Base-by-base conservation (phyloP, 2,797 vertebrate genomes). In the Pipistrellus kuhlii region DNA sequence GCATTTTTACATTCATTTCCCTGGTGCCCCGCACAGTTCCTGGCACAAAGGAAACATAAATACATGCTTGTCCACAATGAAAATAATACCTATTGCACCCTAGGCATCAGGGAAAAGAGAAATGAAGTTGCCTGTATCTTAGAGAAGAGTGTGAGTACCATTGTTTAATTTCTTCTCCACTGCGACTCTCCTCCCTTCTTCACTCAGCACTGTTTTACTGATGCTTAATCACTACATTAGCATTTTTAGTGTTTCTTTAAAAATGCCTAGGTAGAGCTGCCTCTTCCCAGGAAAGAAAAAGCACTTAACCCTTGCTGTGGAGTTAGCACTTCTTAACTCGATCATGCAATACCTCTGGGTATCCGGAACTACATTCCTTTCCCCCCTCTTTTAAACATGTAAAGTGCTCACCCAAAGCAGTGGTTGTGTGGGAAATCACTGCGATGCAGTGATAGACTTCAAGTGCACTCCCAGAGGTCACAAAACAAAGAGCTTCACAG, bases 191-290 rank as follows among this genome's bases (percentile, higher is more conserved):
- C 32, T 88, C 2, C 59, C 15, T 77, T 77, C 21, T 55, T 90
- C 18, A 81, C 48, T 27, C 18, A 69, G 9, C 69, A 78, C 4
- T n/a, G 75, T 73, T 85, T 62, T 17, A 17, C 66, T 81, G 59
- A 68, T 62, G 64, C 69, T 93, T 89, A 83, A 84, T 91, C 32
- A 94, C 86, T 85, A 89, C 44, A 44, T 91, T 93, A 81, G 53
- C 83, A 83, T 89, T 95, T 96, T 88, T 68, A 46, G 81, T 87
- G 51, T 90, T 72, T 55, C 69, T 88, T 85, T 78, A 75, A 91
- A 96, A 90, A 77, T 91, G 71, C 53, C 51, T 38, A 72, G 89
- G 66, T 85, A 27, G 48, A 64, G 14, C 18, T 0, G 0, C 69
- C 93, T 84, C 21, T 64, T 95, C 53, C 75, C 32, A 25, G 76